These are phyloP conservation scores for Thalassoma bifasciatum DNA, from an alignment of 2,113 vertebrate species.

Conservation along the genomic window DNA sequence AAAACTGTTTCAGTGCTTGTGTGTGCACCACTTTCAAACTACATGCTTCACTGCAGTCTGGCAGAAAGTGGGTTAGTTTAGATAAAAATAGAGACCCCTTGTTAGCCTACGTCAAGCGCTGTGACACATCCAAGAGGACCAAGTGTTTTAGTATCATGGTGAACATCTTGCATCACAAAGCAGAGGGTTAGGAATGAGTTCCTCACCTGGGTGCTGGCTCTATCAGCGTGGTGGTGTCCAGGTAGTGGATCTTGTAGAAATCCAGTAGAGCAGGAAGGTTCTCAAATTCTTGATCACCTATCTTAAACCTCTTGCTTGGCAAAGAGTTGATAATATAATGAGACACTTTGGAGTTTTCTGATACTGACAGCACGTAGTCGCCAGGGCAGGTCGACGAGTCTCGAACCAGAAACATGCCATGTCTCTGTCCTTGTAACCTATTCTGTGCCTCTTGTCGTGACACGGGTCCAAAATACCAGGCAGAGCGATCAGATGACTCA, in stretches of 20 bases:
- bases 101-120: slow-evolving; percentile 7
- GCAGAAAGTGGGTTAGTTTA: slow-evolving; percentile 43
- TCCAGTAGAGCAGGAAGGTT: slow-evolving; percentile 93
- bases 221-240: slow-evolving; percentile 98
- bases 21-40: not conserved
- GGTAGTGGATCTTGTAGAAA: slow-evolving; percentile 99
- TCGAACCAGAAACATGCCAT: slow-evolving; percentile 95
- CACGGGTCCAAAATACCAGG: slow-evolving; percentile 96
- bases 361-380: slow-evolving; percentile 97
- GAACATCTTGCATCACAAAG: not conserved
- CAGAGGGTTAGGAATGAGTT: not conserved
- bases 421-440: slow-evolving; percentile 94
- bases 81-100: slow-evolving; percentile 44
- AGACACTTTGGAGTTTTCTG: slow-evolving; percentile 97
- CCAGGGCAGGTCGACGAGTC: slow-evolving; percentile 98
- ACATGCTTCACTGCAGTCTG: not conserved
- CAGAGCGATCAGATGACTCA: slow-evolving; percentile 92
- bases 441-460: slow-evolving; percentile 94
- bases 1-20: not conserved
- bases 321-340: slow-evolving; percentile 99
- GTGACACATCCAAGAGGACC: not conserved
- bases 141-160: not conserved
- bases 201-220: slow-evolving; percentile 94
- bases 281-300: slow-evolving; percentile 98
- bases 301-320: slow-evolving; percentile 96